Base-by-base conservation (phyloP, 1,140 invertebrate genomes). In the Hirudo medicinalis region DNA sequence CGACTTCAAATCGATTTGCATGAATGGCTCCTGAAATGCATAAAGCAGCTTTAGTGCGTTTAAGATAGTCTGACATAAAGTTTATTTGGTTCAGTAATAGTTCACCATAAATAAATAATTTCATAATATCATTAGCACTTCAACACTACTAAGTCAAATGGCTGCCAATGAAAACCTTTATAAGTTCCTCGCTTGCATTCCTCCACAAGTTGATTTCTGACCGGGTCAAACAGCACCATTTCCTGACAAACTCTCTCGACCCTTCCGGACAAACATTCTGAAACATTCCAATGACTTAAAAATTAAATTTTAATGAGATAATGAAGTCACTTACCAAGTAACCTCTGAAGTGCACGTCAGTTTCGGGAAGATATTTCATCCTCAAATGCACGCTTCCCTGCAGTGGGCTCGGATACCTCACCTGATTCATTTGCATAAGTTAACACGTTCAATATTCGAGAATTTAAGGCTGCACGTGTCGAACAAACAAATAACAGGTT, bases 141-240 rank as follows among this genome's bases (percentile, higher is more conserved):
- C 32, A 36, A 36, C 6, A 6, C 32, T 36, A 36, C 32, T 36
- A 15, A 0, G 17, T 63, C 11, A 63, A 63, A 63, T 63, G 3
- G 19, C 22, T 25, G 57, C 57, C 19, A 63, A 63, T 25, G 1
- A 11, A 63, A 22, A 63, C 57, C 57, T 63, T 63, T 3, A 63
- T 63, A n/a, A 63, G 57, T 63, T 63, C 57, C 4, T 63, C 57
- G 29, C 22, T 25, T 13, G 57, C 57, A 63, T 63, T 63, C 57
- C 57, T 63, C 57, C 57, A 63, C 8, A 63, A 2, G 22, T 25
- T 22, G 57, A 63, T 63, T 32, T 63, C 57, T 13, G 22, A 25
- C 22, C 17, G 22, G 1, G 57, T 63, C 1, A 63, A 15, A n/a
- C 57, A 63, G 29, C 57, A 63, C 57, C 57, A 63, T n/a, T 32